Evolutionary conservation across 2,113 vertebrate genomes (phyloP), one percentile per base, ranked within the genome.

Genomic region (Oryzias celebensis): DNA sequence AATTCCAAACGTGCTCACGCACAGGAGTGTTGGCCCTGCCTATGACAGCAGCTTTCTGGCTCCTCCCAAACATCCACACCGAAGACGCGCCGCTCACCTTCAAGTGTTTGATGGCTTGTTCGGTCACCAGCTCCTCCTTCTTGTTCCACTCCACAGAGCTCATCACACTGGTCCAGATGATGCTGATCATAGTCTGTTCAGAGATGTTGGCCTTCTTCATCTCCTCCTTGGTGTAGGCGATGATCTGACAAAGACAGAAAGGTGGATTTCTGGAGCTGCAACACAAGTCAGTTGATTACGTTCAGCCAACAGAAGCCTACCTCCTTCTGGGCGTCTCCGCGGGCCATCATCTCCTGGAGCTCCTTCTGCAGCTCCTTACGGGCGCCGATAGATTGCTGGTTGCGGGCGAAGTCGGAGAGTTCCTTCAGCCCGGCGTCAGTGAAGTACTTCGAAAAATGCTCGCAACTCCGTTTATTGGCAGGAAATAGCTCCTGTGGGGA

Each of bases 91-190:
- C 3, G 24, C 26, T 0, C 90, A 97, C 96, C 96, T 97, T 98
- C 93, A 99, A 96, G 92, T 94, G 97, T 94, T 98, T 99, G 92
- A 99, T 98, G 94, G 97, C 97, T 95, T 99, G 97, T 91, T 99
- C 97, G 46, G 95, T 96, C 89, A 99, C 96, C 79, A 99, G 93
- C 92, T 99, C 97, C 84, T 99, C 97, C 57, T 99, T 99, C 91
- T 99, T 99, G 91, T 98, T 99, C 97, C 97, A 99, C 70, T 99
- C 97, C 60, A 98, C 96, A 0, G 89, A 95, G 88, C 95, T 97
- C 97, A 99, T 99, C 20, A 98, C 93, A 55, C 95, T 96, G 47
- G 94, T 95, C 97, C 97, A 98, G 67, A 98, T 91, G 68, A 98
- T 96, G 73, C 94, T 71, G 42, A 98, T 96, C 87, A 98, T 95